Conservation (phyloP, 53 echinoderm and acorn worm species). For the Zoroaster sp. region DNA sequence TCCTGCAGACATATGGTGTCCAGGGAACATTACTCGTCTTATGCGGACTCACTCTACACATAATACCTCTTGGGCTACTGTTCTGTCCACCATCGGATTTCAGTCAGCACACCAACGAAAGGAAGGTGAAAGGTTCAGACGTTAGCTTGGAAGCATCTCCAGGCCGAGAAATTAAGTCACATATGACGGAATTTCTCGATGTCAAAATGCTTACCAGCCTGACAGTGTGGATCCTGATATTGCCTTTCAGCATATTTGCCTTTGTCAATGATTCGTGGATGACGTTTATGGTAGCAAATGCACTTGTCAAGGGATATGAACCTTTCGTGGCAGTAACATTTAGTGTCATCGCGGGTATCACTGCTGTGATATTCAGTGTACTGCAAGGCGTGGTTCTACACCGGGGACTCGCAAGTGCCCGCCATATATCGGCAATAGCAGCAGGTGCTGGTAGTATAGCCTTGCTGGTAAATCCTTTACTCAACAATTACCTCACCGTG, state of each 20-base stretch:
- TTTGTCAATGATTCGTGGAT: slow-evolving; percentile 38
- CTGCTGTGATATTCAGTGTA: background rate
- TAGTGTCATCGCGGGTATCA: background rate
- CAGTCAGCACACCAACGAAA: background rate
- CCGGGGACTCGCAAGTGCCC: background rate
- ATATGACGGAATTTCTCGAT: background rate
- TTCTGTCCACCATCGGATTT: background rate
- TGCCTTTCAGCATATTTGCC: background rate
- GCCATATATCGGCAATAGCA: background rate
- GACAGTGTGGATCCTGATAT: slow-evolving; percentile 12
- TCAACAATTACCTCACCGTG: background rate
- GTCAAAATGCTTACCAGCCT: background rate
- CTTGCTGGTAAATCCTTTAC: background rate
- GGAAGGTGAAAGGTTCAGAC: background rate
- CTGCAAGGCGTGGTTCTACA: slow-evolving; percentile 22
- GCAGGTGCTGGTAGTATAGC: background rate
- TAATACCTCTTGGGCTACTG: background rate
- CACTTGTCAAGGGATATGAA: background rate
- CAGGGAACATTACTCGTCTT: slow-evolving; percentile 16
- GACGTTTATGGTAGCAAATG: slow-evolving; percentile 21
- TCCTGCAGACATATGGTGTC: background rate
- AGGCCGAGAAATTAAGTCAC: background rate
- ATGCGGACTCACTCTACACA: background rate
- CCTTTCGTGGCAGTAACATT: background rate
- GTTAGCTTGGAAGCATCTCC: too few species aligned